Conservation (phyloP, 2,888 invertebrate genomes). For the Ypsolopha sequella region DNA sequence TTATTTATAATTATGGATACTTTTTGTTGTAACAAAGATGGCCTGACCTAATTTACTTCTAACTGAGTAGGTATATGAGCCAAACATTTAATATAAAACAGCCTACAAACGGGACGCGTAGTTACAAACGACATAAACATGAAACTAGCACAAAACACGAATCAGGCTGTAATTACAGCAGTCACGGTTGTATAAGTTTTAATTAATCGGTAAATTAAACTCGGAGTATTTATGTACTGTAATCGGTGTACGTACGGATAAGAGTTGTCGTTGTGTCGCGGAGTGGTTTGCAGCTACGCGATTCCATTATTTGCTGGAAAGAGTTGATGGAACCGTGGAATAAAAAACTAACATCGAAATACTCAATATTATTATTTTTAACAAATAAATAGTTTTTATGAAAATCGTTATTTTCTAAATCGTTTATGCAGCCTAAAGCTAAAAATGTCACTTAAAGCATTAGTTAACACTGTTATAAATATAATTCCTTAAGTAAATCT, state of each 20-base stretch:
- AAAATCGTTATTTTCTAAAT: too few relatives aligned
- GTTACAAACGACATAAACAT: background rate
- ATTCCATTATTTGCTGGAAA: slow-evolving; percentile 22
- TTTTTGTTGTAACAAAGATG: background rate
- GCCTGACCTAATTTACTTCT: background rate
- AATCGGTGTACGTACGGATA: slow-evolving; percentile 27
- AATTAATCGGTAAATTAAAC: slow-evolving; percentile 67
- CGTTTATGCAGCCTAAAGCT: too few relatives aligned
- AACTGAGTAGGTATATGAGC: background rate
- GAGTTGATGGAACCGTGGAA: background rate
- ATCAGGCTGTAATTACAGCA: slow-evolving; percentile 38
- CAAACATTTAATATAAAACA: background rate
- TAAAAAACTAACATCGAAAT: too few relatives aligned
- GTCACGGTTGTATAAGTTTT: slow-evolving; percentile 64
- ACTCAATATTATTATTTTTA: too few relatives aligned
- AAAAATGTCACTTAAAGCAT: too few relatives aligned
- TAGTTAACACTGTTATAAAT: too few relatives aligned
- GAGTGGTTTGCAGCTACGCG: slow-evolving; percentile 21
- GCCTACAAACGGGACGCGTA: background rate
- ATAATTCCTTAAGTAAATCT: too few relatives aligned
- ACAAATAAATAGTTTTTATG: too few relatives aligned
- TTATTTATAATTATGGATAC: too few relatives aligned
- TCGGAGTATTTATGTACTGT: slow-evolving; percentile 38
- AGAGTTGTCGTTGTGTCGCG: slow-evolving; percentile 21
- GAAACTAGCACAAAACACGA: slow-evolving; percentile 37